Evolutionary conservation across 2,888 invertebrate species (phyloP).

Genomic region (Busseola fusca): DNA sequence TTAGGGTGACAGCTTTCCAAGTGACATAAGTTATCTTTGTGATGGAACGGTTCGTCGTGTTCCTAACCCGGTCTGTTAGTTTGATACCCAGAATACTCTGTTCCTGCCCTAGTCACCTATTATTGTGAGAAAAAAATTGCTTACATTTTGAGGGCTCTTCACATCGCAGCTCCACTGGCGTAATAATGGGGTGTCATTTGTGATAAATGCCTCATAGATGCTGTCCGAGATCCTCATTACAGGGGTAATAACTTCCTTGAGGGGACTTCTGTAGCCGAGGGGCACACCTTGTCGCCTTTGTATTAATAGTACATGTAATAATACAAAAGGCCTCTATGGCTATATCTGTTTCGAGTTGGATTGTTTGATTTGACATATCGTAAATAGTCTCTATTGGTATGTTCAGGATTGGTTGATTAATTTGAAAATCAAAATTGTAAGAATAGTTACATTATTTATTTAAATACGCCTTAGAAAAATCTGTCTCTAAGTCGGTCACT

Average conservation of each 20-base stretch:
- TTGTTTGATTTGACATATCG: not conserved
- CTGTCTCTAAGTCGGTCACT: too few relatives aligned
- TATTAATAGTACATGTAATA: constrained; percentile 4
- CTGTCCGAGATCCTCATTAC: constrained; percentile 13
- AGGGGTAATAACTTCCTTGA: constrained; percentile 24
- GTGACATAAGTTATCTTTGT: too few relatives aligned
- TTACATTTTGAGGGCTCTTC: not conserved
- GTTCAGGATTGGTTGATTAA: not conserved
- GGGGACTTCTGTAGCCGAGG: not conserved
- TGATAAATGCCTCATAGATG: constrained; percentile 13
- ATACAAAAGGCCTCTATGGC: not conserved
- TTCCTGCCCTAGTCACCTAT: not conserved
- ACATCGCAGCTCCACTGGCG: not conserved
- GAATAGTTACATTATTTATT: constrained; percentile 16
- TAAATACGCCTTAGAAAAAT: not conserved
- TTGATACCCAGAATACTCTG: too few relatives aligned
- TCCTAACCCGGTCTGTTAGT: too few relatives aligned
- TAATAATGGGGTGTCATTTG: constrained; percentile 15
- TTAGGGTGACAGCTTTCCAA: too few relatives aligned
- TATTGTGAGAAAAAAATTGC: not conserved
- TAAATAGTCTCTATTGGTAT: not conserved
- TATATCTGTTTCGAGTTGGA: not conserved
- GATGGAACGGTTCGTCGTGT: too few relatives aligned
- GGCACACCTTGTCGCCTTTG: constrained; percentile 9
- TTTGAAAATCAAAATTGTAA: not conserved